Evolutionary conservation across 2,113 vertebrate species (phyloP), one percentile per base, ranked within the genome.

Genomic region (Lonchura striata): DNA sequence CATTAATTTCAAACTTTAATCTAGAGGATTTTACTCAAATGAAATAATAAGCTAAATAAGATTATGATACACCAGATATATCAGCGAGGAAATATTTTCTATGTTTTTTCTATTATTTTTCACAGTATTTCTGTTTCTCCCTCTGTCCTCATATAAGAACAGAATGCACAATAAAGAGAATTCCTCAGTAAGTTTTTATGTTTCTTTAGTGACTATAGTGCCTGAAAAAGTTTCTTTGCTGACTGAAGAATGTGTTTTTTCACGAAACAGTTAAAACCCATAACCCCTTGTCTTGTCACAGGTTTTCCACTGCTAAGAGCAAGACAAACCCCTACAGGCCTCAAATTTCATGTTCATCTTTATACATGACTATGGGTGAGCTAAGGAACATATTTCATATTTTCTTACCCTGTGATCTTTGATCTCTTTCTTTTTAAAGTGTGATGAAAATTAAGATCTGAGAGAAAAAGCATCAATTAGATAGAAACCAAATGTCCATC

Each of bases 391-490:
- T 78, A 44, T 91, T 92, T 95, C n/a, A 20, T 88, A 46, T 53
- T 76, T 59, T 93, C 56, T 88, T 42, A 70, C 50, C 17, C 39
- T 91, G 39, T 95, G 71, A 86, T 83, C 76, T 97, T 92, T 79
- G 86, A 64, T 92, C 65, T 93, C 91, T 85, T 79, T 82, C 50
- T 86, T 64, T 91, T 83, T 78, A 87, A 66, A 92, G 52, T 79
- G 41, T 91, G 78, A 95, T 84, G 86, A 39, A 94, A 90, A 72
- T 95, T 86, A 86, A 95, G 88, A 91, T 86, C 64, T 76, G 84
- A 96, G 61, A 95, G 60, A 86, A 93, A 90, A 84, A 79, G 24
- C 77, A 87, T 71, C 52, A 97, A 95, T 96, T 95, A 96, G 24
- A 50, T 50, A 59, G 75, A 91, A 96, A 91, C 13, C 2, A 12